Conservation (phyloP, 2,113 vertebrate genomes). For the Nothoprocta perdicaria region DNA sequence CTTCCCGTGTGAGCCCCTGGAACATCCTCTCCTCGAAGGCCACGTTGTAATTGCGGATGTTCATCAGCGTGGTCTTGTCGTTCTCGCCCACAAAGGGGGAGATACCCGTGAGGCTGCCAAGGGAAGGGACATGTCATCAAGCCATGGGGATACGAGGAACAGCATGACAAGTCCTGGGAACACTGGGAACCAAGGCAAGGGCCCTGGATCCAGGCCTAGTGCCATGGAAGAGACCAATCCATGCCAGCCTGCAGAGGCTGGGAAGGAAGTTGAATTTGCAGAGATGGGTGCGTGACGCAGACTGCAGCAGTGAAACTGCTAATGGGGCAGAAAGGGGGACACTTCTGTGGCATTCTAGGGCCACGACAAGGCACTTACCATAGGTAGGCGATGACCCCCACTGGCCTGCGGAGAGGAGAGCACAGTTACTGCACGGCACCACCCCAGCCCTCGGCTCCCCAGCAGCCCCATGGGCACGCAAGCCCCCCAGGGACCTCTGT, state of each 20-base stretch:
- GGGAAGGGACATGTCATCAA: background rate
- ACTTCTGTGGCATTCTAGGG: fast-evolving
- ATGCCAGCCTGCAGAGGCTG: background rate
- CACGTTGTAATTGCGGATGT: conserved; percentile 95
- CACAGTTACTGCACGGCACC: background rate
- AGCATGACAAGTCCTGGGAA: background rate
- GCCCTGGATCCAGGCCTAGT: background rate
- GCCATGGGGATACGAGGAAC: background rate
- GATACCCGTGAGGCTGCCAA: conserved; percentile 89
- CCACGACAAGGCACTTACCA: conserved; percentile 81
- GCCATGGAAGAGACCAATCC: background rate
- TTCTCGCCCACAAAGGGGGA: conserved; percentile 96
- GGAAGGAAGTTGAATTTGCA: background rate
- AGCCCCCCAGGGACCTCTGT: background rate
- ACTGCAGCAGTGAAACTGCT: background rate
- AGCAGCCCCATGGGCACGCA: background rate
- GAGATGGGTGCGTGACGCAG: background rate
- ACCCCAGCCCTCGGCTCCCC: background rate
- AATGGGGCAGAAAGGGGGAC: background rate
- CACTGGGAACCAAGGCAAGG: background rate
- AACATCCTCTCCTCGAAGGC: conserved; percentile 96
- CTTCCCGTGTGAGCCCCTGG: conserved; percentile 89
- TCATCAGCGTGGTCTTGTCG: conserved; percentile 90
- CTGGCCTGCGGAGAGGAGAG: conserved; percentile 79
- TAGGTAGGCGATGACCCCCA: conserved; percentile 93